Base-by-base conservation (phyloP, 2,888 invertebrate species). In the Formica aserva region DNA sequence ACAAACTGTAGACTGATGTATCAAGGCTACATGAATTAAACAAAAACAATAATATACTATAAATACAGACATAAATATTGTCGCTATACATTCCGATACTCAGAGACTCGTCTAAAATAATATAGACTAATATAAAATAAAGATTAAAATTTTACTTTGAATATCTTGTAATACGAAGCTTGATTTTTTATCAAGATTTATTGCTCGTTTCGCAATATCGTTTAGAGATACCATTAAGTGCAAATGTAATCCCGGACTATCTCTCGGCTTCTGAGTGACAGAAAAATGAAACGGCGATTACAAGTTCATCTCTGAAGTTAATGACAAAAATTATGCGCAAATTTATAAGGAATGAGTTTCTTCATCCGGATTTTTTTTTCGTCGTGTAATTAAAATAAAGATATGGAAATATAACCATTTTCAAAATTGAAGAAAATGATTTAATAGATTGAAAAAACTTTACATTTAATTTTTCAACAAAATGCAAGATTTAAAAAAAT, bases 291-390 rank as follows among this genome's bases (percentile, higher is more conserved):
- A 75, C 22, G 62, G 32, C 22, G 13, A 29, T 75, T 75, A 62
- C 74, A 62, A 63, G 45, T 22, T 75, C 45, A 62, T 63, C 22
- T 35, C 38, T 6, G 13, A 62, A 41, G 60, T 74, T 62, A 74
- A 41, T 62, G 62, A 75, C 60, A 41, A 32, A 62, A 75, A 75
- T 75, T 75, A 63, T 62, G 22, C 41, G 32, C 32, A 45, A 62
- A n/a, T 75, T 48, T 75, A 62, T 45, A 48, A 45, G 22, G 11
- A 63, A 62, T 4, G n/a, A n/a, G n/a, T n/a, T 9, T 62, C 3
- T 45, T 63, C 11, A 29, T 15, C n/a, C 29, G n/a, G 4, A 22
- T 32, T 32, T 52, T 52, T 52, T 52, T n/a, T 45, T 63, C n/a
- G 6, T 45, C n/a, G 75, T 15, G 8, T 13, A 45, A 62, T 45